Evolutionary conservation across 2,113 vertebrate species (phyloP), one percentile per base, ranked within the genome.

Genomic region (Anoplopoma fimbria): DNA sequence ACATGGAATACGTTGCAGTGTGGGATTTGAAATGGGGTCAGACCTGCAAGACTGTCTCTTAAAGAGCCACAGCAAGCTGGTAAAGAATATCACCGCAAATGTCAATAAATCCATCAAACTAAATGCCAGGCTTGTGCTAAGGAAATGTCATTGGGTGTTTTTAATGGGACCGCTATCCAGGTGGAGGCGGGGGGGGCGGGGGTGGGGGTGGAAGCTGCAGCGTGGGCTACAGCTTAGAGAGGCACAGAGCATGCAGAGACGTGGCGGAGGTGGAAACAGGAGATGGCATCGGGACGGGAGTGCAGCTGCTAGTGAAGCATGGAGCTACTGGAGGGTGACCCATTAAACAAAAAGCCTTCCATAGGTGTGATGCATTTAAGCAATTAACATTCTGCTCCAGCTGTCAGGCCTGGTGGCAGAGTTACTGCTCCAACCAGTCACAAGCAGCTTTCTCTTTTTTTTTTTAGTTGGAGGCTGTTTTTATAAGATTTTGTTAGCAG

Each of bases 61-160:
- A 74, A 90, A 79, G 61, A 84, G 84, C 72, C n/a, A 12, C 51
- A 34, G 77, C 62, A 42, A 60, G 63, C 60, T 23, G 69, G 27
- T n/a, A 53, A 71, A 68, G 76, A 83, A 83, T 40, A 67, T 75
- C 84, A 74, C 55, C 49, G 38, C 33, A 87, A 88, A 91, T 92
- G 87, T 93, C 91, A 89, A 92, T 94, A 90, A 92, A 93, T 93
- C 86, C 83, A 89, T 93, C 83, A 84, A 78, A 61, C 83, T 84
- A 94, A 95, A 94, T 94, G 93, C 81, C 94, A 94, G 77, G 72
- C 63, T 61, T 38, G 33, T 85, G 87, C 82, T 79, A n/a, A 77
- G 90, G 84, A 94, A 94, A 95, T 94, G 91, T 91, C 93, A 91
- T 64, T 88, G 82, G 45, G 57, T 83, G 71, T 89, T 93, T 89